Evolutionary conservation across 1,140 invertebrate species (phyloP), one percentile per base, ranked within the genome.

Genomic region (Caenorhabditis latens): DNA sequence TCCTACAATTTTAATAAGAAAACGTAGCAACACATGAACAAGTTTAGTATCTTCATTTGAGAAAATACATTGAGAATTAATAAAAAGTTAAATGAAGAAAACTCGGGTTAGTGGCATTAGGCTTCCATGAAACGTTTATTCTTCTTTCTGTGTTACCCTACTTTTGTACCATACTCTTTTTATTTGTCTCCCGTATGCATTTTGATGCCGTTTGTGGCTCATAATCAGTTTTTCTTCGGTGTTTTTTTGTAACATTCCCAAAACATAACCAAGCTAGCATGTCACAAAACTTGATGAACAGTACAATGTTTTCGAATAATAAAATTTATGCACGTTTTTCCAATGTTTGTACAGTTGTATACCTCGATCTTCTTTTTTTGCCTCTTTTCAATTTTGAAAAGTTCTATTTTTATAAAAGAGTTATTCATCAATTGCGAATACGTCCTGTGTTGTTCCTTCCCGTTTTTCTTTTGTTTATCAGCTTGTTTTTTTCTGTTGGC

Each of bases 341-440:
- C 16, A 0, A 24, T 79, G 71, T 79, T 50, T 79, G 71, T 79
- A 79, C 71, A 79, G n/a, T 79, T 79, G 65, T 71, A 71, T 46
- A 43, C 42, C 65, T 50, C 46, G n/a, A 0, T 21, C 46, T 46
- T n/a, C 46, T 42, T 3, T 46, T 46, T 79, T 48, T 79, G 21
- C 11, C 11, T 42, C 13, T 50, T 71, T 40, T 21, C 63, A 13
- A n/a, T 11, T 32, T 65, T 14, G 42, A 40, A 50, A 11, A 19
- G n/a, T 79, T 50, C 7, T 79, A 53, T 50, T 79, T 79, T 13
- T 11, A 53, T 50, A 75, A 58, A 58, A 4, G 11, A 63, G 24
- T 79, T 48, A 79, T 79, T 79, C 71, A 79, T n/a, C 71, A 50
- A 79, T 79, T 21, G 6, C 46, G 21, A 79, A n/a, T 79, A 79